These are phyloP conservation scores for Peromyscus maniculatus DNA, from an alignment of 2,113 vertebrate species.

Conservation along the genomic window DNA sequence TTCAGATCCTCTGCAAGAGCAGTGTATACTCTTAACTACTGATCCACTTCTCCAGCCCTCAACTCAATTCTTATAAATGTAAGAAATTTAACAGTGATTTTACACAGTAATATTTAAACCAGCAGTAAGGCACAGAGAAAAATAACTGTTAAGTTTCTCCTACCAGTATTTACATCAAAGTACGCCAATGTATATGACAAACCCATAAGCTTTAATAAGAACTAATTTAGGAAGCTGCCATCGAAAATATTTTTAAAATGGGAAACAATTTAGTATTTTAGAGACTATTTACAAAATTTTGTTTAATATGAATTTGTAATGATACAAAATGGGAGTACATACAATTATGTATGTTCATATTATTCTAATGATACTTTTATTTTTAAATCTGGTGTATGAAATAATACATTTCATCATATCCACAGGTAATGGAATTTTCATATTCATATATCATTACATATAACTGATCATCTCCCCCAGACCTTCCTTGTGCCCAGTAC, in stretches of 20 bases:
- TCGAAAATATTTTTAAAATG: not conserved
- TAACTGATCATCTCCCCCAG: not conserved
- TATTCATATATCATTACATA: not conserved
- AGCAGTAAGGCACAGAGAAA: not conserved
- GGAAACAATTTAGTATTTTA: constrained; percentile 25
- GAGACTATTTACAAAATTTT: not conserved
- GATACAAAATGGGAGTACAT: not conserved
- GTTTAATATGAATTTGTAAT: not conserved
- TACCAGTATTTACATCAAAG: not conserved
- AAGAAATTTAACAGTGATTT: constrained; percentile 27
- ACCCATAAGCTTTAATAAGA: not conserved
- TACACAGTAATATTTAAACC: not conserved
- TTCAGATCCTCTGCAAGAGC: not conserved
- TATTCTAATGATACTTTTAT: constrained; percentile 15
- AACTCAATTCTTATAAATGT: constrained; percentile 10
- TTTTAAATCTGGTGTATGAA: not conserved
- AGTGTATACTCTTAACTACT: not conserved
- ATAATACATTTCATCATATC: not conserved
- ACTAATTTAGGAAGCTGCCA: not conserved
- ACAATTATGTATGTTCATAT: not conserved
- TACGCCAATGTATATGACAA: constrained; percentile 5
- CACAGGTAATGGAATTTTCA: not conserved
- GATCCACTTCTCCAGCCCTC: not conserved
- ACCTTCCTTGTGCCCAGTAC: not conserved
- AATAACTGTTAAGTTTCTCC: not conserved